A percentile compares a stretch with the other conserved stretches of the same genome.
phyloP scores from a whole-genome alignment of 2,113 vertebrate species.

The Neomonachus schauinslandi region DNA sequence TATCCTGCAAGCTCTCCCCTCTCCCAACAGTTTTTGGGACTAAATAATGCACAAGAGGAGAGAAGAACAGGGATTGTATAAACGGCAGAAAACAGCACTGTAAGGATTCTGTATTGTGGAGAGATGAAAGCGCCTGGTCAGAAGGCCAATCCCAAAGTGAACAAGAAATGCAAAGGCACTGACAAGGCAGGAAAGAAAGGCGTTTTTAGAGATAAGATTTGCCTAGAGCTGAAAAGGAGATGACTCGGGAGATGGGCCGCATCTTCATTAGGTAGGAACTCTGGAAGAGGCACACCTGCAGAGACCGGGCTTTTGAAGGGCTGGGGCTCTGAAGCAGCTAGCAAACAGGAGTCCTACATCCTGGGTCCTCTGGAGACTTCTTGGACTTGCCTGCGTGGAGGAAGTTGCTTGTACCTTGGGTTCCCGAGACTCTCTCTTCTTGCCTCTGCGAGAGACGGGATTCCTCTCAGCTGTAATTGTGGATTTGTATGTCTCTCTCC shows the following conservation, averaged over 20 bases:
- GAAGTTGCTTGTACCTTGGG: rapidly evolving
- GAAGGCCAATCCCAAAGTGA: slow-evolving; percentile 51
- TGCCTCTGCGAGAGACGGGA: not conserved
- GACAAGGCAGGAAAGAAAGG: slow-evolving; percentile 27
- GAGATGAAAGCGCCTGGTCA: slow-evolving; percentile 58
- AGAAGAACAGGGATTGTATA: not conserved
- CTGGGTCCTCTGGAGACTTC: not conserved
- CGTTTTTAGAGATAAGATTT: slow-evolving; percentile 14
- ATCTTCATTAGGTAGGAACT: slow-evolving; percentile 2
- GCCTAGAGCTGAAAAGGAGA: not conserved
- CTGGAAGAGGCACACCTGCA: rapidly evolving
- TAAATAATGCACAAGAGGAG: slow-evolving; percentile 61
- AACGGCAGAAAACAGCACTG: slow-evolving; percentile 40
- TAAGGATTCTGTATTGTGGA: not conserved
- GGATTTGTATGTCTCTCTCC: not conserved
- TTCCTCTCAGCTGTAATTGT: no score
- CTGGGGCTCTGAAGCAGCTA: not conserved
- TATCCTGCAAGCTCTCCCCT: not conserved
- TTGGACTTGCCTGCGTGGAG: not conserved
- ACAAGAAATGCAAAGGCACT: slow-evolving; percentile 37
- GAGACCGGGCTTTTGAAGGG: not conserved
- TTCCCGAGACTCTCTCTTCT: not conserved
- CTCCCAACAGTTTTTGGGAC: slow-evolving; percentile 46
- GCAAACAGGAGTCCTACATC: not conserved
- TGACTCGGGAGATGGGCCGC: not conserved